Conservation (phyloP, 92 coral and sea anemone genomes). For the Umimayanthus kanabou region DNA sequence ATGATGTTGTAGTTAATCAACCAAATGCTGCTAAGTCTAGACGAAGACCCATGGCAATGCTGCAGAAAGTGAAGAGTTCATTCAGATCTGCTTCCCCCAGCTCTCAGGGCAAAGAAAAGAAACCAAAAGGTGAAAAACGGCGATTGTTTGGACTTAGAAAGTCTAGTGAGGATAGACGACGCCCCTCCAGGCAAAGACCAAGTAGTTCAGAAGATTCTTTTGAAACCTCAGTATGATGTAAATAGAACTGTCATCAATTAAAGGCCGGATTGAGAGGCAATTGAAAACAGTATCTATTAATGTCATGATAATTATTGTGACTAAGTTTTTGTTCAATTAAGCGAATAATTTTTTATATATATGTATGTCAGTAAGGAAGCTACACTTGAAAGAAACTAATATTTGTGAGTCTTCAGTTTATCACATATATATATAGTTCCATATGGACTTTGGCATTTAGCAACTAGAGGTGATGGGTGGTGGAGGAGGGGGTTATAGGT, state of each 20-base stretch:
- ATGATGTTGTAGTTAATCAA: conserved; percentile 71
- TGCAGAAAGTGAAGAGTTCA: conserved; percentile 73
- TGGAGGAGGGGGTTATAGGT: too few species aligned
- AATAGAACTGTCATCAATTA: not conserved
- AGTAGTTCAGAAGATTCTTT: conserved; percentile 41
- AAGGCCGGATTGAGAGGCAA: too few species aligned
- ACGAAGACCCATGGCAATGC: conserved; percentile 74
- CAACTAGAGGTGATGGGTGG: too few species aligned
- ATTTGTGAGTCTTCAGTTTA: too few species aligned
- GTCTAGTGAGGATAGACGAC: conserved; percentile 36
- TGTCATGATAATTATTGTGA: too few species aligned
- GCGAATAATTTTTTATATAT: too few species aligned
- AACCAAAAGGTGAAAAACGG: conserved; percentile 61
- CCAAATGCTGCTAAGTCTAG: conserved; percentile 58
- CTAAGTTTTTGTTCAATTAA: too few species aligned
- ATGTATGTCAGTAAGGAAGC: too few species aligned
- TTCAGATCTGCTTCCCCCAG: conserved; percentile 58
- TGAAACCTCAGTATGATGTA: conserved; percentile 47
- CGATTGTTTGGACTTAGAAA: conserved; percentile 70
- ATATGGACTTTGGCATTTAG: too few species aligned
- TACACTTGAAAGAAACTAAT: too few species aligned
- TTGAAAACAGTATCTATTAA: too few species aligned
- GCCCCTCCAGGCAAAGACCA: conserved; percentile 25
- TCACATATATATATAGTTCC: too few species aligned
- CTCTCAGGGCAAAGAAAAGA: conserved; percentile 47